phyloP scores from a whole-genome alignment of 1,140 invertebrate species.

The Drosophila parvula region DNA sequence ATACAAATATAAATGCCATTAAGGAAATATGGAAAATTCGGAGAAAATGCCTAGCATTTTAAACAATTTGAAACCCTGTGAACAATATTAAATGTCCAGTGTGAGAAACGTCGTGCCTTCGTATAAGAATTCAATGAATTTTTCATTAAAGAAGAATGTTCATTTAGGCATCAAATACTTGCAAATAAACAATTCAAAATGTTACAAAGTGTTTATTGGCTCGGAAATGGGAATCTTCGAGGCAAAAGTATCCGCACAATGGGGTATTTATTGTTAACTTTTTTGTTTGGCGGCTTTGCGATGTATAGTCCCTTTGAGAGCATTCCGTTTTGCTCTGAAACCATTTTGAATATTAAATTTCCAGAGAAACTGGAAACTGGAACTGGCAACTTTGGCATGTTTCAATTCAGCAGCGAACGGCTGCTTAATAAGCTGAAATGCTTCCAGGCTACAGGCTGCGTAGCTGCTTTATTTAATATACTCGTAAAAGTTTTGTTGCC shows the following conservation, averaged over 20 bases:
- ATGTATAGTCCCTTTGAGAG: conserved; percentile 5
- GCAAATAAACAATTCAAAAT: conserved; percentile 1
- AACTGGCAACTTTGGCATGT: conserved; percentile 10
- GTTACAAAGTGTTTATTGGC: conserved; percentile 31
- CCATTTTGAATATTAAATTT: conserved; percentile 30
- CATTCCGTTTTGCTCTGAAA: conserved; percentile 11
- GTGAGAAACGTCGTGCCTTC: neutral
- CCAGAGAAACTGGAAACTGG: neutral
- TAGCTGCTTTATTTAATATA: conserved; percentile 46
- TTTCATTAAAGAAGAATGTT: conserved; percentile 5
- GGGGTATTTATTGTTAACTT: conserved; percentile 26
- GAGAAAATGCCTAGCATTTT: neutral
- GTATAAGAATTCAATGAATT: conserved; percentile 5
- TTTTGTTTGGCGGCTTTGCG: neutral
- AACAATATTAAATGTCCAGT: neutral
- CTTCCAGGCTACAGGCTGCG: conserved; percentile 15
- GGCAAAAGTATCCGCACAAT: conserved; percentile 19
- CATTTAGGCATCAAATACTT: neutral
- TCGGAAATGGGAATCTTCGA: conserved; percentile 13
- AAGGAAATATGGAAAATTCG: neutral
- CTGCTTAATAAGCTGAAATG: conserved; percentile 26
- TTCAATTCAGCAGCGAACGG: conserved; percentile 6
- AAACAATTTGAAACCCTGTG: neutral
- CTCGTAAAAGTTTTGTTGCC: conserved; percentile 54
- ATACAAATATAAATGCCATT: neutral